Evolutionary conservation across 2,888 invertebrate genomes (phyloP), one percentile per base, ranked within the genome.

Genomic region (Lasioglossum calceatum): DNA sequence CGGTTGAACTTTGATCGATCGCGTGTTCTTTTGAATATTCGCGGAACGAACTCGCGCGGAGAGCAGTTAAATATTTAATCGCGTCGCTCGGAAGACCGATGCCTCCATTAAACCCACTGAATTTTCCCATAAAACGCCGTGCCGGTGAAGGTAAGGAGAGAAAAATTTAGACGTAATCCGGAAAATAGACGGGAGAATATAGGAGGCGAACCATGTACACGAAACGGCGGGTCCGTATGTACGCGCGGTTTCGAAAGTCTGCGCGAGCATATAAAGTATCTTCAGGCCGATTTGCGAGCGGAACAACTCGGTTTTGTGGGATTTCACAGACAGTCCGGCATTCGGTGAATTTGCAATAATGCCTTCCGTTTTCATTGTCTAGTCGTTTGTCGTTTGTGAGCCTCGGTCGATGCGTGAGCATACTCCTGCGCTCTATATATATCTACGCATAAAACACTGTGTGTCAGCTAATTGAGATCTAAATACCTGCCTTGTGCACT

Each of bases 281-380:
- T 79, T 78, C 50, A 64, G 61, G 74, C 78, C 83, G 87, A 91
- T 84, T 89, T 79, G 85, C 61, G 77, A 79, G 79, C 54, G 64
- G 50, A 58, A 27, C 79, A 54, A 74, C 74, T 75, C 72, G 85
- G 77, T 91, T 89, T 82, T 83, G 78, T 39, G 73, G 83, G 61
- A 67, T 84, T 77, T 83, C 76, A 67, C 74, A 84, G 84, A 76
- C 81, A 70, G 77, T 39, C 81, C 50, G 90, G 87, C 76, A 91
- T 88, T 85, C 88, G 74, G 81, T 32, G 86, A 88, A 91, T 91
- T 91, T 85, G 92, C 88, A 92, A 92, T 89, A 92, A 92, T 82
- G 74, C 82, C 72, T 61, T 67, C 67, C 74, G 64, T 67, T 74
- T 77, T 87, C 82, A 89, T 87, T 89, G 89, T 82, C 80, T 67